Base-by-base conservation (phyloP, 2,113 vertebrate species). In the Genyomyrus donnyi region DNA sequence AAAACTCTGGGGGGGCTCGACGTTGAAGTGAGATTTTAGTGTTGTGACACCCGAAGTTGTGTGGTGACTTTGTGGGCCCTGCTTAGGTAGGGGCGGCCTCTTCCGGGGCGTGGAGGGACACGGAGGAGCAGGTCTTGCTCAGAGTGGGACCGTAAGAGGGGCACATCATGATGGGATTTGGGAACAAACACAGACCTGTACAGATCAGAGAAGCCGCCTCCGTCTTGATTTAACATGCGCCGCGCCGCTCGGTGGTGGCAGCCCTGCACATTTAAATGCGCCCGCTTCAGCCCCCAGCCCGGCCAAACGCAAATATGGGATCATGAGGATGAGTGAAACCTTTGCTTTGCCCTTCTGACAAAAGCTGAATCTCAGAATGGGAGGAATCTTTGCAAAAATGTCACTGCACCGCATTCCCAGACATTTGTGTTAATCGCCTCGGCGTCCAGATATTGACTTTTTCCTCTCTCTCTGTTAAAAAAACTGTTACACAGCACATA, bases 321-420 rank as follows among this genome's bases (percentile, higher is more conserved):
- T 10, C n/a, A 85, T 48, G 80, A 85, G 80, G 70, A 39, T 35
- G 3, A 45, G 31, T 46, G 80, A 84, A 46, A 84, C 7, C 31
- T 45, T 84, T n/a, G 45, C 21, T 85, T n/a, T 85, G 83, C 83
- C 42, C 4, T 85, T 48, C 83, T 85, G 19, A 85, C 83, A 24
- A n/a, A 24, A 48, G 21, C 10, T 24, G 7, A 24, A 45, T 48
- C 83, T 85, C 42, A 11, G 21, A 48, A 46, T 46, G 83, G 8
- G 83, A 48, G 24, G 45, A 85, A 85, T 85, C 83, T n/a, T 84
- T 85, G 83, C 15, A 46, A 85, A 46, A 85, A 85, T 85, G 83
- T 48, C 45, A 85, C 83, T 2, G 24, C 45, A 5, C 19, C 2
- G 9, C 45, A 45, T 85, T 85, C 39, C 9, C 45, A 85, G 42